Percentiles rank a stretch among this genome's conserved stretches.
Evolutionary conservation across 64 coral and sea anemone genomes (phyloP).

Genomic region (Actinia tenebrosa): DNA sequence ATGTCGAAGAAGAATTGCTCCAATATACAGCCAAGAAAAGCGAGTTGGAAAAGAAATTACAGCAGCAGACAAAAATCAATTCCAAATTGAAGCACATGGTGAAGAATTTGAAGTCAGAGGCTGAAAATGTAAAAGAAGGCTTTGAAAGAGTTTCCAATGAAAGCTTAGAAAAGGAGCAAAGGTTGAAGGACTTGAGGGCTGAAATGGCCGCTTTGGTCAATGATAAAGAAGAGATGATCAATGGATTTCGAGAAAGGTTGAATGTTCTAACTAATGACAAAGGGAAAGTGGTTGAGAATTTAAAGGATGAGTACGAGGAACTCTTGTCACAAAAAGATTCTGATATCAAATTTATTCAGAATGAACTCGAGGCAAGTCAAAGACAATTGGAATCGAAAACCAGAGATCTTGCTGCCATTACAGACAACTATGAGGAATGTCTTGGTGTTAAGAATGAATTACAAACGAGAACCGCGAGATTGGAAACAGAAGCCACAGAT

Average conservation of each 20-base stretch:
- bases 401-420: constrained; percentile 3
- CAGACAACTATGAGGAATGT: constrained; percentile 6
- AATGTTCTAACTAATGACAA: constrained; percentile 44
- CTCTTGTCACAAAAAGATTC: constrained; percentile 67
- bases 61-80: constrained; percentile 55
- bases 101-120: constrained; percentile 50
- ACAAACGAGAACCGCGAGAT: neutral
- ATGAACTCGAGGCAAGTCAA: constrained; percentile 49
- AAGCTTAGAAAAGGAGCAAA: constrained; percentile 52
- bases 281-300: constrained; percentile 44
- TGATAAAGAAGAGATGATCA: constrained; percentile 66
- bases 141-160: constrained; percentile 24
- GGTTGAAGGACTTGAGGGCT: constrained; percentile 36
- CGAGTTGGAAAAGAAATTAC: constrained; percentile 21
- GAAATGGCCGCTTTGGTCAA: constrained; percentile 57
- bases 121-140: constrained; percentile 33
- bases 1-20: constrained; percentile 7
- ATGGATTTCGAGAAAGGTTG: constrained; percentile 55
- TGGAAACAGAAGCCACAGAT: constrained; percentile 21
- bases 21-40: neutral
- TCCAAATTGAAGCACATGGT: constrained; percentile 60
- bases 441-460: constrained; percentile 28
- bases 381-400: constrained; percentile 2
- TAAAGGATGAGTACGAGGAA: constrained; percentile 57
- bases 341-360: constrained; percentile 35